Evolutionary conservation across 2,797 vertebrate species (phyloP).

Genomic region (Hylomyscus alleni): DNA sequence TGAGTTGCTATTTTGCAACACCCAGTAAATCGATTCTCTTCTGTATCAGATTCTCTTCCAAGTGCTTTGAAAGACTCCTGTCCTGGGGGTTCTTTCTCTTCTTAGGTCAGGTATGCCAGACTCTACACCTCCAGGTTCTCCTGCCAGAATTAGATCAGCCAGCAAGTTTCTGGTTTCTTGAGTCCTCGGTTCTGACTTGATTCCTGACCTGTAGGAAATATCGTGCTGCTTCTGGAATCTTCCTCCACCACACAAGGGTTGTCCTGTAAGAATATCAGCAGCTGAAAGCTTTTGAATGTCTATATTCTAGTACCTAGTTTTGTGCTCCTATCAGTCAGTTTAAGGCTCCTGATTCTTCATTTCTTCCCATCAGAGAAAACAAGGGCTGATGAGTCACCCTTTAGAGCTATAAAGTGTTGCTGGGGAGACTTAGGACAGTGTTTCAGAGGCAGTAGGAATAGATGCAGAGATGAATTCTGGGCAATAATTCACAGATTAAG

Average conservation of each 20-base stretch:
- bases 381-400: neutral
- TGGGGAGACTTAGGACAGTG: neutral
- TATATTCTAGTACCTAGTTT: conserved; percentile 21
- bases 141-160: conserved; percentile 28
- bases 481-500: conserved; percentile 38
- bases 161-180: conserved; percentile 72
- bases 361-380: conserved; percentile 12
- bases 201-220: conserved; percentile 64
- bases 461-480: neutral
- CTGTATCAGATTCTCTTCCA: conserved; percentile 49
- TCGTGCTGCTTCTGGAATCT: conserved; percentile 62
- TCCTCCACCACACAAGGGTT: conserved; percentile 69
- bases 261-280: conserved; percentile 23
- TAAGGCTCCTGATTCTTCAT: neutral
- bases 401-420: conserved; percentile 4
- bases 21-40: conserved; percentile 26
- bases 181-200: conserved; percentile 58
- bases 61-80: neutral
- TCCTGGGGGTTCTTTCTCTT: neutral
- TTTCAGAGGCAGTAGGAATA: conserved; percentile 4
- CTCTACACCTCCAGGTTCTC: conserved; percentile 53
- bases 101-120: neutral
- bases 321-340: neutral
- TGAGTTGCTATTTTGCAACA: conserved; percentile 37
- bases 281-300: conserved; percentile 47